phyloP scores from a whole-genome alignment of 2,797 vertebrate species.

The Enteromius mattozi region DNA sequence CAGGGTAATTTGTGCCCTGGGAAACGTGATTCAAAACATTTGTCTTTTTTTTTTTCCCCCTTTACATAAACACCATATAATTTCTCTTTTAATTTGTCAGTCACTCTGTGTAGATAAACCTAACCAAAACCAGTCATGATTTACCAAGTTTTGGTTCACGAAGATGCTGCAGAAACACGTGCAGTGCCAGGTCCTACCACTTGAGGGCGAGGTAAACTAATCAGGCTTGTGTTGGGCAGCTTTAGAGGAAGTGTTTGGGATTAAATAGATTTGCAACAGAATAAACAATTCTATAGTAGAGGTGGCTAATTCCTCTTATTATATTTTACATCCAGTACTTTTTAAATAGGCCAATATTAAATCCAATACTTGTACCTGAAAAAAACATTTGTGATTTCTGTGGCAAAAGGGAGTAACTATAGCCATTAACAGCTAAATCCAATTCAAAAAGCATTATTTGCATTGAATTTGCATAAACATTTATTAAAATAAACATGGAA shows the following conservation, averaged over 20 bases:
- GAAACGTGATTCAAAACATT: constrained; percentile 15
- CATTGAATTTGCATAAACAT: background rate
- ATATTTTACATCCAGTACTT: background rate
- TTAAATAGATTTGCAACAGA: constrained; percentile 70
- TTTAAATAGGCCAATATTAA: background rate
- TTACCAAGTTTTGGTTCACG: background rate
- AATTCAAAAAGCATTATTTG: background rate
- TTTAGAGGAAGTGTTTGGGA: constrained; percentile 65
- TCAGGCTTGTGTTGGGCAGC: constrained; percentile 61
- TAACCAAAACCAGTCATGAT: constrained; percentile 5
- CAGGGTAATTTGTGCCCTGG: constrained; percentile 36
- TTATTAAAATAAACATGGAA: background rate
- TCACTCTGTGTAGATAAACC: background rate
- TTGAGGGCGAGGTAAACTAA: constrained; percentile 82
- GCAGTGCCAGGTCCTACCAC: constrained; percentile 66
- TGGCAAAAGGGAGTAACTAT: background rate
- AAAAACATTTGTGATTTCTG: background rate
- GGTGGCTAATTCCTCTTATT: background rate
- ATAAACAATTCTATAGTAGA: constrained; percentile 10
- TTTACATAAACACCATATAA: background rate
- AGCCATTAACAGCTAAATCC: background rate
- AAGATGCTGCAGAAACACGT: constrained; percentile 9
- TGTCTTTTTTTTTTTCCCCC: background rate
- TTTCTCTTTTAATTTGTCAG: background rate
- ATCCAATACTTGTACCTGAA: background rate